Evolutionary conservation across 1,140 invertebrate species (phyloP), one percentile per base, ranked within the genome.

Genomic region (Hestina assimilis): DNA sequence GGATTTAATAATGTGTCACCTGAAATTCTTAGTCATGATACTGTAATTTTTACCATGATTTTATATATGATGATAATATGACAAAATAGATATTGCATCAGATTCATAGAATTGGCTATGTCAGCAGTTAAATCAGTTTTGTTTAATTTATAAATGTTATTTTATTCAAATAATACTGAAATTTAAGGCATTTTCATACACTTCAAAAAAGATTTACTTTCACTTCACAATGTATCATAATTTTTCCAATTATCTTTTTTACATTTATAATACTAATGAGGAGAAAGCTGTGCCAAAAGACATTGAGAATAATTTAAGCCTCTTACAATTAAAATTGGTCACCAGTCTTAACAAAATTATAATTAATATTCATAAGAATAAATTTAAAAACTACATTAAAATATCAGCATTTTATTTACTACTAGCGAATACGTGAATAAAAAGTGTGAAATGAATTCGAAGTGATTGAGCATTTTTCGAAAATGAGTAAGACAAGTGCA

Each of bases 271-370:
- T 21, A 14, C 19, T 28, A n/a, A 33, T 35, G 8, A 35, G 33
- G 45, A 48, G 45, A 48, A 48, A 48, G 45, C 45, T 33, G 28
- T 33, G 4, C 17, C 17, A 8, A 28, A 48, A 48, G 33, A 11
- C 8, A 26, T 31, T 19, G 20, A 46, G 26, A 33, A 47, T 33
- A 47, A 21, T 23, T 47, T 47, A 23, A 21, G 9, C 26, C n/a
- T 31, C 17, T 43, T 28, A 20, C 11, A 48, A 21, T 23, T 17
- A 33, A 47, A 33, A 33, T 35, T 19, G 29, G 45, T 15, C 45
- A 7, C 11, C 8, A 33, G 19, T 9, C 45, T 20, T 48, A 20
- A 26, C 21, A 21, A 11, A 48, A 35, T 31, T 33, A 26, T 14
- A 33, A 9, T 35, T 35, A 29, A 33, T 33, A 48, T 33, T 48